Conservation (phyloP, 2,888 invertebrate genomes). For the Drosophila monieri region DNA sequence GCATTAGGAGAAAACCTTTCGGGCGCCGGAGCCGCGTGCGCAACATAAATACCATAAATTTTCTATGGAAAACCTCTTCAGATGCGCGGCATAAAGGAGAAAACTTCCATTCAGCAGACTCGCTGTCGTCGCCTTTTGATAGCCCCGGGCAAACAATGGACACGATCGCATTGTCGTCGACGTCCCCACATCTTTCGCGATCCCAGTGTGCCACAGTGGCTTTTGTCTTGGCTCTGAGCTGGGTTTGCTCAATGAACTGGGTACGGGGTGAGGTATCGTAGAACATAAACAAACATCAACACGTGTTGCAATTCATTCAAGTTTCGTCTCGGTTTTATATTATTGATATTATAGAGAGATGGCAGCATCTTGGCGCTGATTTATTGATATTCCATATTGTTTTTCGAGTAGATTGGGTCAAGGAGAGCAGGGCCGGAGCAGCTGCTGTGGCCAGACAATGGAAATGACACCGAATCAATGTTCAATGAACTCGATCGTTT, state of each 20-base stretch:
- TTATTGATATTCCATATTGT: conserved; percentile 46
- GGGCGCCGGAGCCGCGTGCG: conserved; percentile 52
- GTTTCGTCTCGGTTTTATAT: conserved; percentile 47
- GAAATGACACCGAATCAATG: conserved; percentile 7
- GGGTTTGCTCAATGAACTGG: conserved; percentile 64
- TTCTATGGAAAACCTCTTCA: conserved; percentile 67
- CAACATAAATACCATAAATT: conserved; percentile 61
- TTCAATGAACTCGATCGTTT: conserved; percentile 20
- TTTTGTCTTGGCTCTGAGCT: conserved; percentile 56
- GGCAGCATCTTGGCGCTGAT: conserved; percentile 64
- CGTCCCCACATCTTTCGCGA: conserved; percentile 72
- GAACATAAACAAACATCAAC: conserved; percentile 59
- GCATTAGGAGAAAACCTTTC: conserved; percentile 49
- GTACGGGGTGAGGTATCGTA: conserved; percentile 18
- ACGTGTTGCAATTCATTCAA: conserved; percentile 76
- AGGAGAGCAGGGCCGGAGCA: conserved; percentile 53
- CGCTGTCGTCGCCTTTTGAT: conserved; percentile 49
- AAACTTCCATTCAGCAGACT: conserved; percentile 66
- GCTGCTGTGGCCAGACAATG: conserved; percentile 25
- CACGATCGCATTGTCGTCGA: conserved; percentile 57
- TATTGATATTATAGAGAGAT: conserved; percentile 56
- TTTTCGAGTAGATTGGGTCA: conserved; percentile 55
- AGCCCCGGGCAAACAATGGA: conserved; percentile 56
- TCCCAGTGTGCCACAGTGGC: conserved; percentile 40
- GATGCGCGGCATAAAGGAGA: conserved; percentile 45